These are phyloP conservation scores for Lycaena phlaeas DNA, from an alignment of 2,888 invertebrate species.

Conservation along the genomic window DNA sequence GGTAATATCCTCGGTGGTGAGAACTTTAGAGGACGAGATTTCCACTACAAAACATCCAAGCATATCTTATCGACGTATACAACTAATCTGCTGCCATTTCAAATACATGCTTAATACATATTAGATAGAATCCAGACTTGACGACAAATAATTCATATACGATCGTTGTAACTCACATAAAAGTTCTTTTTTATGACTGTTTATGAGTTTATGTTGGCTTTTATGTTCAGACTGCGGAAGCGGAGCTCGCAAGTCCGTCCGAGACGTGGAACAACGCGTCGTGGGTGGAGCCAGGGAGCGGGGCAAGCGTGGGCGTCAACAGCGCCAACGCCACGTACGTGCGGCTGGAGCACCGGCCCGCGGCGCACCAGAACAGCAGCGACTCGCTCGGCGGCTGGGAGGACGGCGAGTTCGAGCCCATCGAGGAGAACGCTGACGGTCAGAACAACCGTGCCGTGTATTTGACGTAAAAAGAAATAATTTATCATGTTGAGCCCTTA, in stretches of 20 bases:
- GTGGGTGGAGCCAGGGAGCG: slow-evolving; percentile 28
- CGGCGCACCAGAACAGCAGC: slow-evolving; percentile 62
- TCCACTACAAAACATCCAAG: no score
- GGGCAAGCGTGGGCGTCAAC: slow-evolving; percentile 12
- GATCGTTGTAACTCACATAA: no score
- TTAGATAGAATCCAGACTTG: no score
- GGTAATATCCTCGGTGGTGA: no score
- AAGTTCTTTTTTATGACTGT: no score
- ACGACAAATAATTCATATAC: no score
- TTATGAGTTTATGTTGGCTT: no score
- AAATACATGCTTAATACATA: no score
- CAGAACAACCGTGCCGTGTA: slow-evolving; percentile 8
- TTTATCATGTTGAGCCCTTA: no score
- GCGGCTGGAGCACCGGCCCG: slow-evolving; percentile 31
- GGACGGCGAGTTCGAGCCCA: slow-evolving; percentile 85
- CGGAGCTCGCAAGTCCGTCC: slow-evolving; percentile 73
- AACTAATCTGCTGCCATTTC: no score
- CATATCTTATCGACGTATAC: neutral
- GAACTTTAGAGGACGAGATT: no score
- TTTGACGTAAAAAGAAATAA: no score
- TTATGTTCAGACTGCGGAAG: slow-evolving; percentile 61
- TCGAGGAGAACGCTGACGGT: slow-evolving; percentile 78
- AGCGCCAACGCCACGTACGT: slow-evolving; percentile 45
- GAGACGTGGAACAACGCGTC: slow-evolving; percentile 75
- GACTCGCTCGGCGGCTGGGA: slow-evolving; percentile 79